Conservation (phyloP, 30 jellyfish, hydroid and myxozoan species). For the Hydractinia symbiolongicarpus region DNA sequence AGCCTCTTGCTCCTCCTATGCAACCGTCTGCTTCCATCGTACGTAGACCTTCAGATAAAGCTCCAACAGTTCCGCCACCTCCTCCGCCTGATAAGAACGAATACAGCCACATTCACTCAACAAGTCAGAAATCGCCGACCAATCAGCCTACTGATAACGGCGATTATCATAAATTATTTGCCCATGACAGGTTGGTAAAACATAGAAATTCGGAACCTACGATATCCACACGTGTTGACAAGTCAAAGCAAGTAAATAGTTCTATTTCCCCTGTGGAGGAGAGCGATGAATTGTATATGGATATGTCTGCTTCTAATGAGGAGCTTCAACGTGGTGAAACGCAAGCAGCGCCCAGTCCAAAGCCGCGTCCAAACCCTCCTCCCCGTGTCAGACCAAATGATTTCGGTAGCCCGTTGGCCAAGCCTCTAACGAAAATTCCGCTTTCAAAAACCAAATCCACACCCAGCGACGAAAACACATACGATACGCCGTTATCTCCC, state of each 20-base stretch:
- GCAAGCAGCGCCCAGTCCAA: not conserved
- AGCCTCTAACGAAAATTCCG: not conserved
- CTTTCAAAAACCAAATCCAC: not conserved
- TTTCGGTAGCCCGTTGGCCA: not conserved
- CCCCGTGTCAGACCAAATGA: not conserved
- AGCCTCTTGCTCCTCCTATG: constrained; percentile 3
- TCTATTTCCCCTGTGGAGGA: not conserved
- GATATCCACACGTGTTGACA: not conserved
- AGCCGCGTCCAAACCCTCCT: constrained; percentile 3
- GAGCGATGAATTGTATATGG: constrained; percentile 1
- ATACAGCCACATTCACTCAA: constrained; percentile 16
- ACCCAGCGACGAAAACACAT: constrained; percentile 15
- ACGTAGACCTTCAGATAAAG: not conserved
- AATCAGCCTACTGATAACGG: not conserved
- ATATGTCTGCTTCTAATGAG: not conserved
- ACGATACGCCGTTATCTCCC: constrained; percentile 9
- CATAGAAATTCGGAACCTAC: constrained; percentile 8
- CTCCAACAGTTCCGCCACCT: not conserved
- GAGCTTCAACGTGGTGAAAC: not conserved
- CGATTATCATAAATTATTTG: constrained; percentile 1
- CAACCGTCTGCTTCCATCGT: not conserved
- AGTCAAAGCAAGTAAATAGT: not conserved
- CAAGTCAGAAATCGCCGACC: not conserved
- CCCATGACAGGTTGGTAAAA: not conserved
- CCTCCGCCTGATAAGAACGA: constrained; percentile 1